A percentile compares a stretch with the other conserved stretches of the same genome.
These are phyloP conservation scores for Sycobia sp. DNA, from an alignment of 1,140 invertebrate genomes.

Conservation along the genomic window DNA sequence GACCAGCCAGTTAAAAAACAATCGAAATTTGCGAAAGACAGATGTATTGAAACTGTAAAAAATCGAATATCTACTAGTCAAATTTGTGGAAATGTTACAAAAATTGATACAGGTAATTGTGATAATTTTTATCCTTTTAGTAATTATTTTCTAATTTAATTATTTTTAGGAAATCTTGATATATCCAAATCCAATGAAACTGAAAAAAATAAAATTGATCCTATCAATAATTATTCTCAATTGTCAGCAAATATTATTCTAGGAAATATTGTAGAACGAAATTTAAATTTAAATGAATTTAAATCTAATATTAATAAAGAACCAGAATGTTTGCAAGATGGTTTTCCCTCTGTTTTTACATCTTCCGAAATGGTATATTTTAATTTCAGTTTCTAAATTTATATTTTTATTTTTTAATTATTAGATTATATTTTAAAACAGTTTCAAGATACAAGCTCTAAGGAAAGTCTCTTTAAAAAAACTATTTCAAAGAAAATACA, in stretches of 20 bases:
- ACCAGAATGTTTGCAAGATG: constrained; percentile 22
- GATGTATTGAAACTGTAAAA: constrained; percentile 32
- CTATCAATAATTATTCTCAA: constrained; percentile 60
- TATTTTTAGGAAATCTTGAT: neutral
- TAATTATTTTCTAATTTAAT: neutral
- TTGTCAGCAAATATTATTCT: constrained; percentile 60
- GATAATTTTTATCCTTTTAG: constrained; percentile 1
- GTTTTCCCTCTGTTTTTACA: constrained; percentile 51
- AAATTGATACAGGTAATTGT: constrained; percentile 24
- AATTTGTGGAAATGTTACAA: constrained; percentile 36
- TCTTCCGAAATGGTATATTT: constrained; percentile 17
- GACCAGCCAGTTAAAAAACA: constrained; percentile 23
- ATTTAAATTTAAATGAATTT: constrained; percentile 43
- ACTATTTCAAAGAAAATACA: constrained; percentile 32
- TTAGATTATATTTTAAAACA: too few relatives aligned
- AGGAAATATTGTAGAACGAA: constrained; percentile 68
- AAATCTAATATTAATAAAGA: constrained; percentile 36
- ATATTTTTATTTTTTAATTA: neutral
- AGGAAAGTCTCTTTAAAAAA: constrained; percentile 46
- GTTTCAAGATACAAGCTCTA: too few relatives aligned
- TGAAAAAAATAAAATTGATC: constrained; percentile 50
- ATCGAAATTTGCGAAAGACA: constrained; percentile 48
- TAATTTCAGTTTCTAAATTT: neutral
- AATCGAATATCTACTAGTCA: constrained; percentile 42
- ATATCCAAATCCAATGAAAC: constrained; percentile 35